Percentiles rank a stretch among this genome's conserved stretches.
Evolutionary conservation across 2,888 invertebrate genomes (phyloP).

Genomic region (Rotaria sp.): DNA sequence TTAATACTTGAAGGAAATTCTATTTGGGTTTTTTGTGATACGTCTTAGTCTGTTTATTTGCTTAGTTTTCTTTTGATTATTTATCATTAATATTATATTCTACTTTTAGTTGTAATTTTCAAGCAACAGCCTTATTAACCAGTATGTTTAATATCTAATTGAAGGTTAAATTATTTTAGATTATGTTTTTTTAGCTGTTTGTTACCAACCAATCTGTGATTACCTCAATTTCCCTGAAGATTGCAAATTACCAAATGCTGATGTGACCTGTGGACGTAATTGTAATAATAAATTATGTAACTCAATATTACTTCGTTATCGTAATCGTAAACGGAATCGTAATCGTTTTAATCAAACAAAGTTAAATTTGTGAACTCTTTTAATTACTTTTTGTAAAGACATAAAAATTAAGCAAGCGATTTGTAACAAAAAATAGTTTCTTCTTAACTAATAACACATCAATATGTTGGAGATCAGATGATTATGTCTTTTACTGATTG

Average conservation of each 20-base stretch:
- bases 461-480: not conserved
- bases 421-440: too few relatives aligned
- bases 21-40: slow-evolving; percentile 12
- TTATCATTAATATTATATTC: not conserved
- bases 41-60: not conserved
- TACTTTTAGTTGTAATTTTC: not conserved
- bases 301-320: not conserved
- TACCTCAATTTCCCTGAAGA: not conserved
- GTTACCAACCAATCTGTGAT: not conserved
- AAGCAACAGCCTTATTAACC: not conserved
- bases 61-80: not conserved
- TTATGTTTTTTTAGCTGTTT: not conserved
- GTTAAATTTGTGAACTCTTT: too few relatives aligned
- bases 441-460: not conserved
- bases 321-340: not conserved
- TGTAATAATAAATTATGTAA: slow-evolving; percentile 21
- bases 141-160: not conserved
- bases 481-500: not conserved
- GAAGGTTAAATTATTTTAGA: not conserved
- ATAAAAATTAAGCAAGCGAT: too few relatives aligned
- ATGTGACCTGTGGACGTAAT: slow-evolving; percentile 14
- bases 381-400: too few relatives aligned
- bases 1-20: not conserved
- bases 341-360: not conserved
- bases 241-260: slow-evolving; percentile 25